Conservation (phyloP, 2,113 vertebrate species). For the Festucalex cinctus region DNA sequence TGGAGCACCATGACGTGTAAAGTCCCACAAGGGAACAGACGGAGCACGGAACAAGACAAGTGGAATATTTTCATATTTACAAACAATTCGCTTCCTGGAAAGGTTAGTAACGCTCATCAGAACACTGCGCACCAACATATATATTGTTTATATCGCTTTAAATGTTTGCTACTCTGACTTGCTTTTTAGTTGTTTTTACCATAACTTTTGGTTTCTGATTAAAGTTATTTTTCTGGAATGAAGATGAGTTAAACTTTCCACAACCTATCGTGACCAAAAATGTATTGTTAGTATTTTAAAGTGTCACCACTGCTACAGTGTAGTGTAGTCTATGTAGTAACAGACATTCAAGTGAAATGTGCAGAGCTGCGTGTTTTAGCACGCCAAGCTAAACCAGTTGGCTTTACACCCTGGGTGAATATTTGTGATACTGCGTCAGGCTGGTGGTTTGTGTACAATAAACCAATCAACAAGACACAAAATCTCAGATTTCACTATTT, state of each 20-base stretch:
- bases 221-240: neutral
- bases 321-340: neutral
- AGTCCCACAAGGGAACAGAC: neutral
- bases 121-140: neutral
- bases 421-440: constrained; percentile 45
- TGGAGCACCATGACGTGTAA: constrained; percentile 6
- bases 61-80: constrained; percentile 11
- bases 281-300: neutral
- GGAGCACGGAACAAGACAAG: neutral
- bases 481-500: neutral
- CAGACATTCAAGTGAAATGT: neutral
- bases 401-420: constrained; percentile 31
- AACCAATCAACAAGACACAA: neutral
- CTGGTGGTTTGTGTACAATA: neutral
- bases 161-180: neutral
- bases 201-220: neutral
- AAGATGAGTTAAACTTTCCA: too few species aligned
- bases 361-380: constrained; percentile 53
- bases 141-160: neutral
- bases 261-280: neutral
- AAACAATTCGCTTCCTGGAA: neutral
- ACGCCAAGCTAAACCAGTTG: constrained; percentile 16
- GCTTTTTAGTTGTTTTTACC: neutral
- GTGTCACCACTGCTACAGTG: neutral
- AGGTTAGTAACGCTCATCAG: constrained; percentile 33